Conservation (phyloP, 2,888 invertebrate genomes). For the Pammene fasciana region DNA sequence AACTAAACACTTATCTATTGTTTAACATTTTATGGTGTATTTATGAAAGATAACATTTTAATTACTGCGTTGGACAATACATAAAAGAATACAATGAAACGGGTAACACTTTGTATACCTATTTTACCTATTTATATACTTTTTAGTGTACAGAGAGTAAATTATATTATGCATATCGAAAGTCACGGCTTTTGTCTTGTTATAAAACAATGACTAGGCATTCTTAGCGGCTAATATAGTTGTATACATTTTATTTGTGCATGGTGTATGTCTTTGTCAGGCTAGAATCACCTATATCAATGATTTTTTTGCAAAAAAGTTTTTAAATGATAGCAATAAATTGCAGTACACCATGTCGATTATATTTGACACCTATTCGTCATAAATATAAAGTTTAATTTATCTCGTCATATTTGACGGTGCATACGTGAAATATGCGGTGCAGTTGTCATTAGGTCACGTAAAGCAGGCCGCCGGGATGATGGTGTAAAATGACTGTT, state of each 20-base stretch:
- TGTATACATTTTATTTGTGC: neutral
- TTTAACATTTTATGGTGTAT: constrained; percentile 39
- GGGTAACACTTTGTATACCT: neutral
- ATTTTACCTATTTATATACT: constrained; percentile 8
- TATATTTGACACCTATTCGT: constrained; percentile 1
- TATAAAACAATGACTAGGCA: neutral
- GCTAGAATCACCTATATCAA: no score
- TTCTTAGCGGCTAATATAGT: neutral
- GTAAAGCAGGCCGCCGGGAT: constrained; percentile 64
- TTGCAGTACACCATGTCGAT: neutral
- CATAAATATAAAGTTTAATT: constrained; percentile 7
- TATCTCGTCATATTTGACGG: constrained; percentile 6
- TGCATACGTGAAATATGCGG: constrained; percentile 38
- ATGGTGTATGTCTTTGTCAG: no score
- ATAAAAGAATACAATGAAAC: constrained; percentile 1
- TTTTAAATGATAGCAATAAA: neutral
- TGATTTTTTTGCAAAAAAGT: neutral
- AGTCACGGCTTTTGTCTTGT: constrained; percentile 10
- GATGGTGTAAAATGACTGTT: constrained; percentile 79
- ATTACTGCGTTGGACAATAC: constrained; percentile 11
- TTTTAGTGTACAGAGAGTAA: neutral
- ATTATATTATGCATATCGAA: neutral
- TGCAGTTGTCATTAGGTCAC: constrained; percentile 74
- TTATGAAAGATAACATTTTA: constrained; percentile 18
- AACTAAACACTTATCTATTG: constrained; percentile 17